Conservation (phyloP, 2,888 invertebrate species). For the Oasisia sp. region DNA sequence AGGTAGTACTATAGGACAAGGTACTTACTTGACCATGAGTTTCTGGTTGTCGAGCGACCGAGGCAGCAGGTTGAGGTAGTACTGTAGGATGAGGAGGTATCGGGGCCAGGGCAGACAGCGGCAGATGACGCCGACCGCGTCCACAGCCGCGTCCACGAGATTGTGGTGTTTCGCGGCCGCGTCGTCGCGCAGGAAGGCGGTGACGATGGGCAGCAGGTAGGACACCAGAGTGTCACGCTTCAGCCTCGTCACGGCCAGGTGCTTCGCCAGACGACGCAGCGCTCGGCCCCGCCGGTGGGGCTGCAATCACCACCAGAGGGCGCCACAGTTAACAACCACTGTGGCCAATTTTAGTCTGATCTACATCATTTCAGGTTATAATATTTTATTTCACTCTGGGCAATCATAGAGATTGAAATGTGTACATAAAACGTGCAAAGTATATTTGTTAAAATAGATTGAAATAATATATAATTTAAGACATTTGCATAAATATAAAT, state of each 20-base stretch:
- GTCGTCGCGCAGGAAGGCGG: constrained; percentile 82
- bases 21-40: constrained; percentile 74
- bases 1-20: too few relatives aligned
- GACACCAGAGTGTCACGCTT: constrained; percentile 76
- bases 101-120: constrained; percentile 87
- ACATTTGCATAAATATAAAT: too few relatives aligned
- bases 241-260: constrained; percentile 54
- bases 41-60: constrained; percentile 80
- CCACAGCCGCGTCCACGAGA: constrained; percentile 85
- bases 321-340: background rate
- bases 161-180: constrained; percentile 75
- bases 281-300: constrained; percentile 86
- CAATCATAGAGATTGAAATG: too few relatives aligned
- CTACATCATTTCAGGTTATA: too few relatives aligned
- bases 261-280: constrained; percentile 72
- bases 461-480: too few relatives aligned
- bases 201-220: constrained; percentile 85
- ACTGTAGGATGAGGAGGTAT: constrained; percentile 83
- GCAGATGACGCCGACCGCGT: constrained; percentile 79
- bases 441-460: too few relatives aligned
- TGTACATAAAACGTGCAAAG: too few relatives aligned
- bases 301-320: constrained; percentile 67
- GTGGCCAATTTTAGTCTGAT: too few relatives aligned
- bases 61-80: constrained; percentile 82
- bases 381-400: too few relatives aligned